Evolutionary conservation across 2,113 vertebrate species (phyloP), one percentile per base, ranked within the genome.

Genomic region (Tylochromis polylepis): DNA sequence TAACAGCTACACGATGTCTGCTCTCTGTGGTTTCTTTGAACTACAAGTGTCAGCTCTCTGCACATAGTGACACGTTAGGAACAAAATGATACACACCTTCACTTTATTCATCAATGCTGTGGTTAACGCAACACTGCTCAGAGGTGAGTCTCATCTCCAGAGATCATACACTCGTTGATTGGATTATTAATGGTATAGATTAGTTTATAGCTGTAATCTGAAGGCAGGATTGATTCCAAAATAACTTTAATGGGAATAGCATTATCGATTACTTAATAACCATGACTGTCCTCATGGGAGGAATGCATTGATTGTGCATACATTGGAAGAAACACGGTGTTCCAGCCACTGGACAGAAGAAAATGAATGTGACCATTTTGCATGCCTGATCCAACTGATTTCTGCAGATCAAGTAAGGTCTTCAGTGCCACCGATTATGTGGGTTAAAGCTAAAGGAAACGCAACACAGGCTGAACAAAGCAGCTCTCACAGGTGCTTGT

Each of bases 191-290:
- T 89, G 79, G 49, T 78, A 91, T 87, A 51, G 81, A 92, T 90
- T 57, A 12, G 70, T 59, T 92, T 72, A 72, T 75, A 67, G 90
- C 84, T 90, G 41, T 81, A 78, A 92, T 91, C 86, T 90, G 87
- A 90, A 91, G 86, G 81, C 72, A 34, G 51, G 84, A 95, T 93
- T 84, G 93, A 95, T 93, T 82, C 15, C 79, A 72, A 87, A 92
- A 88, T 88, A 87, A 86, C 84, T 87, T 87, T 79, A 90, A 93
- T 86, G 86, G 57, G 77, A 92, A 85, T 80, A 41, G 85, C 8
- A 22, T 57, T 92, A 95, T 94, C 85, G 95, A 95, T 92, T 82
- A 62, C 78, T 78, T 90, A 92, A 92, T 90, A 92, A 92, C 87
- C 29, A 53, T 81, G 88, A 88, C 84, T 18, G 84, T 65, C 55